phyloP scores from a whole-genome alignment of 2,888 invertebrate genomes.

The Tinea trinotella region DNA sequence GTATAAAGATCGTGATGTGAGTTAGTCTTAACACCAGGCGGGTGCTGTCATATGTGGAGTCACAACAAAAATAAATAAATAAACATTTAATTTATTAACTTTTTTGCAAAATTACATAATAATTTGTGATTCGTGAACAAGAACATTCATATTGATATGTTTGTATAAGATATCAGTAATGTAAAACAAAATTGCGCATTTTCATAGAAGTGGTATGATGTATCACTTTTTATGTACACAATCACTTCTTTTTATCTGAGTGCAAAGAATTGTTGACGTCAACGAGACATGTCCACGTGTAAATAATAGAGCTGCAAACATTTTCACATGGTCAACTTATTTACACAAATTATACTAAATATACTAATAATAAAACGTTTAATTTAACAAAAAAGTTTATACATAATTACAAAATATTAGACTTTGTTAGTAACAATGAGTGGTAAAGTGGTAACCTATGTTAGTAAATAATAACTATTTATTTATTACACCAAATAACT shows the following conservation, averaged over 20 bases:
- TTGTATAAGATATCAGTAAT: not conserved
- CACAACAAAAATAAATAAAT: no score
- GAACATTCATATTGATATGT: not conserved
- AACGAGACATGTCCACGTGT: conserved; percentile 37
- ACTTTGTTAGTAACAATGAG: no score
- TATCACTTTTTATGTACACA: conserved; percentile 8
- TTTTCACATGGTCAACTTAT: conserved; percentile 24
- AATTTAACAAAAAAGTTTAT: no score
- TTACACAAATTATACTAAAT: no score
- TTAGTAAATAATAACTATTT: no score
- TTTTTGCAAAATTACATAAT: not conserved
- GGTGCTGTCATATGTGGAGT: no score
- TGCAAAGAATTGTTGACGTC: conserved; percentile 41
- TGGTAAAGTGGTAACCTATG: no score
- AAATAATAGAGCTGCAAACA: conserved; percentile 48
- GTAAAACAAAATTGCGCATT: conserved; percentile 7
- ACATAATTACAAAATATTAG: no score
- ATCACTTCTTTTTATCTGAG: conserved; percentile 14
- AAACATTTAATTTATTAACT: not conserved
- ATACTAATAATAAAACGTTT: no score
- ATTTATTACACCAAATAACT: no score
- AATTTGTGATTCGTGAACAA: not conserved
- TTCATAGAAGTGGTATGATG: conserved; percentile 16
- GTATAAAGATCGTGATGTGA: no score
- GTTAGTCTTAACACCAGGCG: no score